phyloP scores from a whole-genome alignment of 2,113 vertebrate genomes.

The Ranitomeya imitator region DNA sequence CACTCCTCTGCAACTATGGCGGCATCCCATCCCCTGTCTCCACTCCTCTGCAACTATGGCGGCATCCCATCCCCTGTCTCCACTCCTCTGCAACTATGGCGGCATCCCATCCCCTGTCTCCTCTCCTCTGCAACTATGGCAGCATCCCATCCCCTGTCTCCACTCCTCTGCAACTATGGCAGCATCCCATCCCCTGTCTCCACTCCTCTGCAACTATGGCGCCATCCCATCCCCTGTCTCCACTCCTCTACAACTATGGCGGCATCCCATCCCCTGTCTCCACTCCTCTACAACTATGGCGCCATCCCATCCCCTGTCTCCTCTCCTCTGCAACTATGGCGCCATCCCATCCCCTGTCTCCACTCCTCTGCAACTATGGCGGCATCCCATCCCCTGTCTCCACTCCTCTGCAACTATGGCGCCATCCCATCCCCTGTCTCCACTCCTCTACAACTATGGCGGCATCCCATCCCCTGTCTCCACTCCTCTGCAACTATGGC shows the following conservation, averaged over 20 bases:
- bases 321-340: not conserved
- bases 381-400: not conserved
- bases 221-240: not conserved
- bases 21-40: not conserved
- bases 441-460: not conserved
- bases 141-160: not conserved
- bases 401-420: accelerated
- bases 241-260: no score
- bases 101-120: not conserved
- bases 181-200: not conserved
- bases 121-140: no score
- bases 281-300: accelerated
- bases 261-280: not conserved
- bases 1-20: no score
- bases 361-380: no score
- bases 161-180: accelerated
- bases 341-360: not conserved
- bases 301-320: not conserved
- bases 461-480: not conserved
- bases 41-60: accelerated
- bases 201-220: not conserved
- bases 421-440: not conserved
- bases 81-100: not conserved
- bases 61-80: not conserved
- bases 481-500: no score